Base-by-base conservation (phyloP, 2,888 invertebrate species). In the Fissipunctia ypsillon region DNA sequence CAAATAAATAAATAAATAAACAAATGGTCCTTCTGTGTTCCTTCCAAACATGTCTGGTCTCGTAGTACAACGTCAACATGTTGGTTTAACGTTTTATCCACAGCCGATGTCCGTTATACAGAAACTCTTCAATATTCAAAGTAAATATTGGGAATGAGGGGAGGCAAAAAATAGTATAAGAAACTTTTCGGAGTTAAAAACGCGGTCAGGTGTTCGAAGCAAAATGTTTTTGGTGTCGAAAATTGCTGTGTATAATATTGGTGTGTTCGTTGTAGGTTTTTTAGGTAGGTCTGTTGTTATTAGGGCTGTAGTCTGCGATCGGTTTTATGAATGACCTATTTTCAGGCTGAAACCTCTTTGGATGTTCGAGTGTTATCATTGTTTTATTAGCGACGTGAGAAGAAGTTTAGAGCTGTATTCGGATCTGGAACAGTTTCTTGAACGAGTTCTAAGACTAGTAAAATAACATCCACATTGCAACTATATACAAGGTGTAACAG, bases 111-210 rank as follows among this genome's bases (percentile, higher is more conserved):
- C 77, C 84, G 73, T 74, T 84, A 68, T 69, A 76, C 69, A 60
- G 69, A 76, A 81, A 63, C 84, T 83, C 76, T 77, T 86, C 80
- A 86, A 84, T 84, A 86, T 84, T 85, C 84, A 83, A 83, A 83
- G 78, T 86, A 80, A 77, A 86, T 86, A 85, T 83, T 78, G 66
- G 59, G 63, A 80, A 85, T 84, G 81, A 84, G 75, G 41, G 73
- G 72, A 65, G 48, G 48, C 64, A 75, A 77, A 80, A 85, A 83
- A 80, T 73, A 64, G 72, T 80, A 77, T 45, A 69, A 69, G 65
- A 74, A 83, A 80, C n/a, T 77, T 85, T 76, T 66, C 28, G 59
- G 65, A 72, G 80, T 78, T 82, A 78, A 86, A 82, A 82, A 73
- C 38, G 76, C 73, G 76, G 83, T 85, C 84, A 86, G 86, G 85